phyloP scores from a whole-genome alignment of 2,797 vertebrate species.

The Iguana delicatissima region DNA sequence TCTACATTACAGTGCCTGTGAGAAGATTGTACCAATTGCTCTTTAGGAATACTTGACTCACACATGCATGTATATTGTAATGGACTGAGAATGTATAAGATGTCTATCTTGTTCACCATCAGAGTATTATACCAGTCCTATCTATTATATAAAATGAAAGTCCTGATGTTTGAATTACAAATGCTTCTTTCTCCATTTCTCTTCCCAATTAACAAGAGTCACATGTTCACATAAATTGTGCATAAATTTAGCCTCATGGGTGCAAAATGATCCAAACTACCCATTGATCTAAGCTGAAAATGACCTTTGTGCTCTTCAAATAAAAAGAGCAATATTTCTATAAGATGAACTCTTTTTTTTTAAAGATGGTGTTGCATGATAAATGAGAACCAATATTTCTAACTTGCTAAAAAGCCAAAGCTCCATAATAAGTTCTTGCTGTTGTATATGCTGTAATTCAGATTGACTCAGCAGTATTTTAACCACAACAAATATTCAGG shows the following conservation, averaged over 20 bases:
- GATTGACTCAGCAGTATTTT: constrained; percentile 52
- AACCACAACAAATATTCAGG: constrained; percentile 10
- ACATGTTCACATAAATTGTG: not conserved
- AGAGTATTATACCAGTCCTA: no score
- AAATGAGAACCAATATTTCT: constrained; percentile 60
- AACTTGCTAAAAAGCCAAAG: constrained; percentile 58
- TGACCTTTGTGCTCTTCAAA: not conserved
- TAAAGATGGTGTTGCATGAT: constrained; percentile 49
- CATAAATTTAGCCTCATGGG: not conserved
- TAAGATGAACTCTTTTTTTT: constrained; percentile 14
- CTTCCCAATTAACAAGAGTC: not conserved
- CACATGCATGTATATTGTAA: no score
- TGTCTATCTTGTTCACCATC: no score
- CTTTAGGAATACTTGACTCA: no score
- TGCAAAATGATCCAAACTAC: not conserved
- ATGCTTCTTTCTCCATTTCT: not conserved
- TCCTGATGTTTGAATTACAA: not conserved
- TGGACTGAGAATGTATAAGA: no score
- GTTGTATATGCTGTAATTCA: constrained; percentile 41
- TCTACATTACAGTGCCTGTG: no score
- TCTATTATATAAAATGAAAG: not conserved
- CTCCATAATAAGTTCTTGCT: not conserved
- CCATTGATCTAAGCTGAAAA: not conserved
- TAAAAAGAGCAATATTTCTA: not conserved
- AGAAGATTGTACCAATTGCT: no score